phyloP scores from a whole-genome alignment of 2,797 vertebrate species.

The Orientallactaga sibirica region DNA sequence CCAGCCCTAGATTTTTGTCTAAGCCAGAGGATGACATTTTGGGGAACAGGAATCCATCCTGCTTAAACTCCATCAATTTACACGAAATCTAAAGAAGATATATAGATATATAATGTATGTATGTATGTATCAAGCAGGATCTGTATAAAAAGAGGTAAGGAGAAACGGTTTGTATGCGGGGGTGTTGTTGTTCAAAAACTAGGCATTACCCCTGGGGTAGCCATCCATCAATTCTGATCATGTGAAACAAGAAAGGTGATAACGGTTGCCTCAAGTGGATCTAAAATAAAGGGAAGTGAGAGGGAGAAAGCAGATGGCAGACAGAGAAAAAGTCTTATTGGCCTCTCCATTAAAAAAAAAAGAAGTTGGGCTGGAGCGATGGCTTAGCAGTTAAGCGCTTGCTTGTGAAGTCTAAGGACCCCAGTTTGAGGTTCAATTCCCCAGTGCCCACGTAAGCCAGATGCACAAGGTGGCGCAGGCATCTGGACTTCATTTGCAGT shows the following conservation, averaged over 20 bases:
- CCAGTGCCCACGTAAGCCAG: no score
- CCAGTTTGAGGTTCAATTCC: no score
- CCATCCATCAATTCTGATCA: neutral
- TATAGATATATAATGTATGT: neutral
- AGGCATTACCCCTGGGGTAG: neutral
- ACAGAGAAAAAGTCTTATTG: neutral
- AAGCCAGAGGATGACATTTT: neutral
- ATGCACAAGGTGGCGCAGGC: no score
- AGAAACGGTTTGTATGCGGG: neutral
- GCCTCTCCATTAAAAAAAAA: no score
- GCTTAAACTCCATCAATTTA: neutral
- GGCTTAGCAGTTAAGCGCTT: no score
- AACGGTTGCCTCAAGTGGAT: neutral
- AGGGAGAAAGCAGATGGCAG: neutral
- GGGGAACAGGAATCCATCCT: neutral
- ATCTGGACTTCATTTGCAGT: no score
- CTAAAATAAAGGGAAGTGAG: neutral
- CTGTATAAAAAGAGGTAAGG: neutral
- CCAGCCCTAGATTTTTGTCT: neutral
- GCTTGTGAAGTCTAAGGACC: no score
- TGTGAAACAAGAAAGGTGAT: neutral
- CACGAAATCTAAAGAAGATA: neutral
- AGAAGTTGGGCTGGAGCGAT: no score
- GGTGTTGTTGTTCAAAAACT: neutral
- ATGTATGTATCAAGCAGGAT: neutral